These are phyloP conservation scores for Argya squamiceps DNA, from an alignment of 2,797 vertebrate species.

Conservation along the genomic window DNA sequence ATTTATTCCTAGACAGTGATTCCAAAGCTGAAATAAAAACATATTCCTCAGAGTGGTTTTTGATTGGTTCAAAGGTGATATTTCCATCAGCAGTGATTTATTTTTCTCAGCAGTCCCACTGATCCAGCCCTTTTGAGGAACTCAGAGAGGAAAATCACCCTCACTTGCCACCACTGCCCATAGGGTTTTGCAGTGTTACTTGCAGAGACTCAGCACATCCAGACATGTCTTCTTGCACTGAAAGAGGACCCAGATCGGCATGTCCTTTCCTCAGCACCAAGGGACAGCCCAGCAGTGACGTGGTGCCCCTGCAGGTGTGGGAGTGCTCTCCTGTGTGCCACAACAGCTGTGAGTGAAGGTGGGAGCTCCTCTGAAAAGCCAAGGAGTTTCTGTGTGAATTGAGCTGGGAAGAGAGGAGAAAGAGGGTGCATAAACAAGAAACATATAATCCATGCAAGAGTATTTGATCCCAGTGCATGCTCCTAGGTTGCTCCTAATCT, in stretches of 20 bases:
- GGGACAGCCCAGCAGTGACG: accelerated
- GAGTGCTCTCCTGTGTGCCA: accelerated
- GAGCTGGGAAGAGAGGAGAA: neutral
- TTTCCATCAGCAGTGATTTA: neutral
- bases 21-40: neutral
- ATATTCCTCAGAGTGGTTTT: neutral
- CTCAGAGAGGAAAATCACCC: neutral
- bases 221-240: accelerated
- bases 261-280: too few species aligned
- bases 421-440: neutral
- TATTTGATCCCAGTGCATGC: accelerated
- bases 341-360: accelerated
- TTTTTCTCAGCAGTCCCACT: neutral
- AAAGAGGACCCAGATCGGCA: neutral
- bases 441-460: too few species aligned
- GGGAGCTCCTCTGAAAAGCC: neutral
- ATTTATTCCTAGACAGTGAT: neutral
- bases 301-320: accelerated
- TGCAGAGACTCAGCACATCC: neutral
- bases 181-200: neutral
- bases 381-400: neutral
- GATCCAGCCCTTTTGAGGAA: neutral
- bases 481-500: neutral
- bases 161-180: accelerated
- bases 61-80: neutral